Conservation (phyloP, 2,888 invertebrate genomes). For the Epicampocera succincta region DNA sequence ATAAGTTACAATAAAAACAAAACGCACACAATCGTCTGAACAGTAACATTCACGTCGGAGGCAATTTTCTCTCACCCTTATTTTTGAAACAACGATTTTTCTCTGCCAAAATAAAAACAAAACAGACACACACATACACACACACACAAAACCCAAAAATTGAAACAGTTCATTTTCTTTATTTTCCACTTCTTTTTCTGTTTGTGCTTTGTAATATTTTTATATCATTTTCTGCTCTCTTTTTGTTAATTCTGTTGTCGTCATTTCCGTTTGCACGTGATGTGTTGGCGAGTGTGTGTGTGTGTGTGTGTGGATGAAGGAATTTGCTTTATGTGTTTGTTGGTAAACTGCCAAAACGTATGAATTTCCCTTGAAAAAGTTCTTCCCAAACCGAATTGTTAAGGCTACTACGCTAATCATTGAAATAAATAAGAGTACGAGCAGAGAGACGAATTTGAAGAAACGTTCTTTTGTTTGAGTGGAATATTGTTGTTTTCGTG, state of each 20-base stretch:
- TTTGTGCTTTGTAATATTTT: slow-evolving; percentile 33
- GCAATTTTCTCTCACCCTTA: slow-evolving; percentile 50
- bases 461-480: slow-evolving; percentile 42
- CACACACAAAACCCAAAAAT: too few species aligned
- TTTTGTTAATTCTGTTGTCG: slow-evolving; percentile 29
- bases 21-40: neutral
- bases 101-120: slow-evolving; percentile 35
- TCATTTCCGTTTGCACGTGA: slow-evolving; percentile 12
- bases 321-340: neutral
- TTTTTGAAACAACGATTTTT: slow-evolving; percentile 27
- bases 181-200: slow-evolving; percentile 13
- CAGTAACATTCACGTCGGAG: neutral
- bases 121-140: too few species aligned
- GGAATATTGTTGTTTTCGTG: neutral
- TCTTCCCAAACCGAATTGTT: slow-evolving; percentile 54
- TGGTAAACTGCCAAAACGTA: slow-evolving; percentile 14
- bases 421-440: slow-evolving; percentile 24
- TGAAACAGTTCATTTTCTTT: slow-evolving; percentile 37
- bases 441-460: slow-evolving; percentile 10
- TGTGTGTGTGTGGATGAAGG: neutral
- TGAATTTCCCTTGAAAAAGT: slow-evolving; percentile 35
- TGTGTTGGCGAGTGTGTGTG: neutral
- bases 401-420: slow-evolving; percentile 59
- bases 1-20: slow-evolving; percentile 39
- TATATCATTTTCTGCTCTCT: slow-evolving; percentile 37